phyloP scores from a whole-genome alignment of 2,797 vertebrate genomes.

The Leptoclinus maculatus region DNA sequence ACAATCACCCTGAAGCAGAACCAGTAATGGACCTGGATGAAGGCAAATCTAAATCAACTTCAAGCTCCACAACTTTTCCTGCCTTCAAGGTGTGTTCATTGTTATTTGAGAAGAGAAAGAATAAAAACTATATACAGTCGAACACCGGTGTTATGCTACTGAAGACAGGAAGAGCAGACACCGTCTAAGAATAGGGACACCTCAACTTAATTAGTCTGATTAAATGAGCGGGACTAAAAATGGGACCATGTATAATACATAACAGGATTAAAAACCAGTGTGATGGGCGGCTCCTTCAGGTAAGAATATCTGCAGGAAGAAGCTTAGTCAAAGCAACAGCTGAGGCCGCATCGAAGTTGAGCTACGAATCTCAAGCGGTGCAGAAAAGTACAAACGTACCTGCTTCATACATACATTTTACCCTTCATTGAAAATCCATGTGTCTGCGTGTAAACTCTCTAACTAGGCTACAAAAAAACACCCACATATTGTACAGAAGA shows the following conservation, averaged over 20 bases:
- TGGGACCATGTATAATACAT: constrained; percentile 62
- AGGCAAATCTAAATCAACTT: constrained; percentile 58
- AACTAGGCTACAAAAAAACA: neutral
- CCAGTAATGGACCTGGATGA: constrained; percentile 38
- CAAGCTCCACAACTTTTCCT: constrained; percentile 42
- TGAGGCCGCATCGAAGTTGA: constrained; percentile 3
- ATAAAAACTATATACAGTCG: constrained; percentile 12
- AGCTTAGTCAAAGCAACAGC: constrained; percentile 21
- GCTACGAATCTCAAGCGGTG: neutral
- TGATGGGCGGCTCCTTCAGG: constrained; percentile 34
- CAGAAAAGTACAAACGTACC: constrained; percentile 15
- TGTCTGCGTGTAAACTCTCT: neutral
- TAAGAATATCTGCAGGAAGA: constrained; percentile 31
- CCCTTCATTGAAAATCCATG: constrained; percentile 1
- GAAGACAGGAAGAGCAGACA: constrained; percentile 30
- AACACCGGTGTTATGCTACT: constrained; percentile 18
- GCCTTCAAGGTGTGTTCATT: constrained; percentile 34
- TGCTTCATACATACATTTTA: constrained; percentile 21
- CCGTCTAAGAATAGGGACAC: constrained; percentile 51
- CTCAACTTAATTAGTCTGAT: constrained; percentile 62
- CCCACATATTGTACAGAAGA: constrained; percentile 33
- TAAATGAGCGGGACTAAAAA: constrained; percentile 66
- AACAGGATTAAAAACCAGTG: constrained; percentile 37
- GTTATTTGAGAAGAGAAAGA: constrained; percentile 17
- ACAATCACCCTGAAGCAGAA: constrained; percentile 52